Conservation (phyloP, 1,140 invertebrate genomes). For the Sitodiplosis mosellana region DNA sequence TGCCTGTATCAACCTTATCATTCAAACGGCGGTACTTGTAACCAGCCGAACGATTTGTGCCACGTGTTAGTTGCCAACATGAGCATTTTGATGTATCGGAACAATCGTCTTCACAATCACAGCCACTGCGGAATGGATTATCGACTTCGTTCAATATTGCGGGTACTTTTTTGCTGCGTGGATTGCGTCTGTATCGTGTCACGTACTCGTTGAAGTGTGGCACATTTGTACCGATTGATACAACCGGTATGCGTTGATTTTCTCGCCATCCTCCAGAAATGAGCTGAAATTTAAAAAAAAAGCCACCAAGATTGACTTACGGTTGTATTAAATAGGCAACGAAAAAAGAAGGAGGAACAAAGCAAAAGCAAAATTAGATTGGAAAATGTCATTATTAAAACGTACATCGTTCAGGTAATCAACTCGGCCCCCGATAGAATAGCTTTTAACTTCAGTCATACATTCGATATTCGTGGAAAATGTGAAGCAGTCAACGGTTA, state of each 20-base stretch:
- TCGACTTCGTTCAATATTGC: conserved; percentile 56
- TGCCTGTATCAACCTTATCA: conserved; percentile 72
- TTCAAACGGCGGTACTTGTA: conserved; percentile 67
- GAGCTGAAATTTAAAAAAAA: conserved; percentile 17
- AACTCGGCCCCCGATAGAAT: conserved; percentile 40
- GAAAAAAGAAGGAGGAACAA: too few relatives aligned
- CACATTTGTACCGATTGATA: conserved; percentile 63
- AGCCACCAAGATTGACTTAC: too few relatives aligned
- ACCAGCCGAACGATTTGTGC: conserved; percentile 38
- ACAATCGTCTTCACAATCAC: conserved; percentile 85
- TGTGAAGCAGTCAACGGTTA: conserved; percentile 81
- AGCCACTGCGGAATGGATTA: conserved; percentile 64
- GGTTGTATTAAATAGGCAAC: too few relatives aligned
- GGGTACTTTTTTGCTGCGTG: conserved; percentile 43
- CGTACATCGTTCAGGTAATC: conserved; percentile 1
- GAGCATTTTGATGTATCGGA: conserved; percentile 75
- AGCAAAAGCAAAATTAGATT: too few relatives aligned
- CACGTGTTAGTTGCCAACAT: conserved; percentile 78
- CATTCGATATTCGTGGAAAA: conserved; percentile 63
- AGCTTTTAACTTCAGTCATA: conserved; percentile 50
- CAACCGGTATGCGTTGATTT: conserved; percentile 74
- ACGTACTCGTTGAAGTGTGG: conserved; percentile 78
- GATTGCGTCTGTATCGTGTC: conserved; percentile 59
- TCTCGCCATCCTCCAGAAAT: conserved; percentile 58
- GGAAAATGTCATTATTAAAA: too few relatives aligned